These are phyloP conservation scores for Clostera curtula DNA, from an alignment of 2,888 invertebrate species.

Conservation along the genomic window DNA sequence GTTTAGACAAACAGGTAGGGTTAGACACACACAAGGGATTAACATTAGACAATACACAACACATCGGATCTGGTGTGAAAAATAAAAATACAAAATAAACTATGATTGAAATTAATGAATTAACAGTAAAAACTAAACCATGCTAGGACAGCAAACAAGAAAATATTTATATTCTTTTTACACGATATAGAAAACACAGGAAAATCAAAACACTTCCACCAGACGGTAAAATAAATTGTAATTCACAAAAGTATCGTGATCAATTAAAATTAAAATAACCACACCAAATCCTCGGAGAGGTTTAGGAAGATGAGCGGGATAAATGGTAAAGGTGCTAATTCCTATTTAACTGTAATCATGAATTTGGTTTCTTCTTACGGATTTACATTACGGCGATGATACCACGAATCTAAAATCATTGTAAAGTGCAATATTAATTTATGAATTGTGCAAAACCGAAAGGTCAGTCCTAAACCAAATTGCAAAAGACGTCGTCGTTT, in stretches of 20 bases:
- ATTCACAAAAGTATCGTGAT: constrained; percentile 49
- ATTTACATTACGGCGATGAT: constrained; percentile 59
- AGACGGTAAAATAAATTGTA: constrained; percentile 66
- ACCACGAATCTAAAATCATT: constrained; percentile 64
- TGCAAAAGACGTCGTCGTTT: constrained; percentile 51
- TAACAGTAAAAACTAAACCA: constrained; percentile 59
- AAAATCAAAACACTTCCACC: constrained; percentile 75
- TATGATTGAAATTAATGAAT: constrained; percentile 42
- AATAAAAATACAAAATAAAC: constrained; percentile 49
- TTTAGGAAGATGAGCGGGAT: constrained; percentile 67
- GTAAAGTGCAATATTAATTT: constrained; percentile 63
- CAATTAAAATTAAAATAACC: constrained; percentile 67
- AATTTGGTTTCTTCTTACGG: constrained; percentile 51
- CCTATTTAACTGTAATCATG: constrained; percentile 53
- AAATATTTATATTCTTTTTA: constrained; percentile 57
- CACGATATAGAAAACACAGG: constrained; percentile 66
- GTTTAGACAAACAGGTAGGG: constrained; percentile 75
- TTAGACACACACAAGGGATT: constrained; percentile 92
- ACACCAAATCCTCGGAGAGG: constrained; percentile 75
- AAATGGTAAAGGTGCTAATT: constrained; percentile 63
- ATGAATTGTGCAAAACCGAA: constrained; percentile 60
- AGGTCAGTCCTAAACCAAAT: constrained; percentile 51
- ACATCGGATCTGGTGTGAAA: constrained; percentile 76
- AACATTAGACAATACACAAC: constrained; percentile 94
- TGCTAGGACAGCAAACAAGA: constrained; percentile 65